A percentile compares a stretch with the other conserved stretches of the same genome.
Conservation (phyloP, 2,888 invertebrate genomes). For the Dysmachus trigonus region DNA sequence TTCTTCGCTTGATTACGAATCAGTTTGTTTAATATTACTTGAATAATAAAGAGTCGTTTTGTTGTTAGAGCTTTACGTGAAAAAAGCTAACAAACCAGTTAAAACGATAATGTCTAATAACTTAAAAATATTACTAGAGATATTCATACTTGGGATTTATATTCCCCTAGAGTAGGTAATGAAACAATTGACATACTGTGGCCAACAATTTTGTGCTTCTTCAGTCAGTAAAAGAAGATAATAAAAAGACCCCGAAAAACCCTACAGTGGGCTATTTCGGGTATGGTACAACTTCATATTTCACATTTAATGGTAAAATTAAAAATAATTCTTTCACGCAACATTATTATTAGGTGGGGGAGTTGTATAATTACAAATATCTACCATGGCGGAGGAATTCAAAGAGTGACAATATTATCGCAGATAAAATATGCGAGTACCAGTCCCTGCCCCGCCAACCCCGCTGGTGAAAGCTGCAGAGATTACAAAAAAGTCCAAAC, state of each 20-base stretch:
- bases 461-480: not conserved
- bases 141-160: not conserved
- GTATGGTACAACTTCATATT: not conserved
- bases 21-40: no score
- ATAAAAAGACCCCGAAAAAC: not conserved
- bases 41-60: no score
- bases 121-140: no score
- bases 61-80: no score
- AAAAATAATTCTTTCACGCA: not conserved
- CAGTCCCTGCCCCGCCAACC: not conserved
- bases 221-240: not conserved
- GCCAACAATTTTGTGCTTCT: not conserved
- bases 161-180: not conserved
- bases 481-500: slow-evolving; percentile 29
- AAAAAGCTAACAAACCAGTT: no score
- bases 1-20: no score
- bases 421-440: not conserved
- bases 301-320: not conserved
- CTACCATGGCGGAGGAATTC: slow-evolving; percentile 5
- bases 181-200: not conserved
- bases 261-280: not conserved
- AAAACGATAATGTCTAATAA: no score
- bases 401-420: slow-evolving; percentile 20
- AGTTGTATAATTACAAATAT: not conserved
- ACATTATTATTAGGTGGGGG: slow-evolving; percentile 6